Conservation (phyloP, 2,113 vertebrate species). For the Salminus brasiliensis region DNA sequence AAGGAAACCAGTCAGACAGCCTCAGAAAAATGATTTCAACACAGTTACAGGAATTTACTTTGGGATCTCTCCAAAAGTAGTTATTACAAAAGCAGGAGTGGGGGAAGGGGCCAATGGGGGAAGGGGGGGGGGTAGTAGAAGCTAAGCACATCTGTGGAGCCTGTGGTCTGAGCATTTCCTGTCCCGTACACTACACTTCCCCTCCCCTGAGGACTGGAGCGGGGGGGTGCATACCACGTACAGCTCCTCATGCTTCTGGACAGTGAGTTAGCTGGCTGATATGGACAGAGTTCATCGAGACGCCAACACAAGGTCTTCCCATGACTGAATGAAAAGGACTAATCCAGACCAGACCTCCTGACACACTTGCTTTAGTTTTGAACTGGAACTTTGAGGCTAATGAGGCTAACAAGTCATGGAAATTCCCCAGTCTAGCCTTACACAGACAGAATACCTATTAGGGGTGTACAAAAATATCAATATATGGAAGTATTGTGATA, state of each 20-base stretch:
- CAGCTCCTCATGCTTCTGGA: background rate
- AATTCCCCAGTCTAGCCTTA: no score
- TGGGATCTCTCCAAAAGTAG: background rate
- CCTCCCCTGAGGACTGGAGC: conserved; percentile 21
- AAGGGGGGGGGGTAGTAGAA: background rate
- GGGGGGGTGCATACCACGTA: conserved; percentile 4
- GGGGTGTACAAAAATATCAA: no score
- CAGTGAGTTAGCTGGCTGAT: background rate
- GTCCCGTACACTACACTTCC: conserved; percentile 36
- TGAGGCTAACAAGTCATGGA: no score
- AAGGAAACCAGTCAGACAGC: background rate
- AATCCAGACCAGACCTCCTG: no score
- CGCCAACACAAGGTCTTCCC: background rate
- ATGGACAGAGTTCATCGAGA: background rate
- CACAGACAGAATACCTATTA: no score
- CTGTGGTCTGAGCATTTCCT: conserved; percentile 46
- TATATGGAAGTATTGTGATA: no score
- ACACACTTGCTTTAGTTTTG: background rate
- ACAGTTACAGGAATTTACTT: no score
- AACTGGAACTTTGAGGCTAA: no score
- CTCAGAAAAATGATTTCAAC: conserved; percentile 5
- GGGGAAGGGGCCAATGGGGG: no score
- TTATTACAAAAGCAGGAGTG: background rate
- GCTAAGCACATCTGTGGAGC: conserved; percentile 52
- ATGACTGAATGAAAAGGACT: background rate